These are phyloP conservation scores for Eulemur rufifrons DNA, from an alignment of 2,113 vertebrate genomes.

Conservation along the genomic window DNA sequence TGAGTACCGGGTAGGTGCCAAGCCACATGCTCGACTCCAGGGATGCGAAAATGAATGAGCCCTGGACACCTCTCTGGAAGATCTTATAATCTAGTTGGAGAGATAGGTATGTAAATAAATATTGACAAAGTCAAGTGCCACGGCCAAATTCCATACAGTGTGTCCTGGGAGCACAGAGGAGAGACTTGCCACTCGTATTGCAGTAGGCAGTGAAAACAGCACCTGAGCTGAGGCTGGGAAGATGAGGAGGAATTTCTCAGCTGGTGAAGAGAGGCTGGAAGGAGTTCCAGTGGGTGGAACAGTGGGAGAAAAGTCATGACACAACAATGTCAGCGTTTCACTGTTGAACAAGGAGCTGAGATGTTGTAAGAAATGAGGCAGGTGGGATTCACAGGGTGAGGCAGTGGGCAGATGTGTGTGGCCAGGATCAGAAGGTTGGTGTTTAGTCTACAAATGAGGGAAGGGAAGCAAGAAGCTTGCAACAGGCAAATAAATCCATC, in stretches of 20 bases:
- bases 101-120: background rate
- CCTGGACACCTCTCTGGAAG: background rate
- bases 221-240: background rate
- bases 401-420: fast-evolving
- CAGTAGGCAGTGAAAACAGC: fast-evolving
- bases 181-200: fast-evolving
- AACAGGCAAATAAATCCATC: background rate
- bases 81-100: background rate
- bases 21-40: background rate
- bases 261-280: background rate
- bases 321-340: background rate
- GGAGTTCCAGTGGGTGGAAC: too few relatives aligned
- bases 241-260: background rate
- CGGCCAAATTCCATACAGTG: background rate
- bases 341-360: background rate
- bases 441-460: background rate
- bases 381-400: fast-evolving
- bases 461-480: background rate
- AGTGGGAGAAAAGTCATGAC: background rate
- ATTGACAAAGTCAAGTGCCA: background rate
- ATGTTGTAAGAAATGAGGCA: fast-evolving
- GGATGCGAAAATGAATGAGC: background rate
- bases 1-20: background rate
- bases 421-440: fast-evolving
- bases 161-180: fast-evolving